phyloP scores from a whole-genome alignment of 1,140 invertebrate genomes.

The Grapholita molesta region DNA sequence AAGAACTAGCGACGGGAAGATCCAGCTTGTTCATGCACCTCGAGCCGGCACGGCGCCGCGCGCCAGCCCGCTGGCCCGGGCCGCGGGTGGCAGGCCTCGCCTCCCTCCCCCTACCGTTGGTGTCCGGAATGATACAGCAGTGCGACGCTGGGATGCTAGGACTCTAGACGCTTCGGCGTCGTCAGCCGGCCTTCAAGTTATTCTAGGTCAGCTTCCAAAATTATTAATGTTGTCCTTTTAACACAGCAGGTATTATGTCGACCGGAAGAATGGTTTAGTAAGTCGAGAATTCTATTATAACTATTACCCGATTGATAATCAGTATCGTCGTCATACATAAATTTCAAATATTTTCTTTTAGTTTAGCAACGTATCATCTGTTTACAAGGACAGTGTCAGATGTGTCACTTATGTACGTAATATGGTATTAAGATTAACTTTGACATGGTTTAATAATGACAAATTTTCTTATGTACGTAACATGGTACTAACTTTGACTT shows the following conservation, averaged over 20 bases:
- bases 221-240: background rate
- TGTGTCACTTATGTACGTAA: too few species aligned
- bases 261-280: background rate
- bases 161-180: conserved; percentile 23
- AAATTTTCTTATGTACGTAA: too few species aligned
- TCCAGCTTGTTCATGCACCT: background rate
- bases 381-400: too few species aligned
- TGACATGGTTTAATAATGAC: too few species aligned
- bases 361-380: too few species aligned
- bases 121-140: conserved; percentile 41
- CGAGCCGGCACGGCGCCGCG: background rate
- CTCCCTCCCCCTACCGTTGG: conserved; percentile 30
- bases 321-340: too few species aligned
- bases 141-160: conserved; percentile 7
- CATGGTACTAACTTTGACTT: too few species aligned
- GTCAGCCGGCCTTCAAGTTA: conserved; percentile 8
- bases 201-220: background rate
- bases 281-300: background rate
- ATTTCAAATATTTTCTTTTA: too few species aligned
- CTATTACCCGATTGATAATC: too few species aligned
- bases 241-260: background rate
- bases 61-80: conserved; percentile 22
- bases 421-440: too few species aligned
- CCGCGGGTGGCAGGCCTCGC: conserved; percentile 23
- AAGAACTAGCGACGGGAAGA: background rate